Evolutionary conservation across 2,797 vertebrate species (phyloP), one percentile per base, ranked within the genome.

Genomic region (Brachyalestes nurse): DNA sequence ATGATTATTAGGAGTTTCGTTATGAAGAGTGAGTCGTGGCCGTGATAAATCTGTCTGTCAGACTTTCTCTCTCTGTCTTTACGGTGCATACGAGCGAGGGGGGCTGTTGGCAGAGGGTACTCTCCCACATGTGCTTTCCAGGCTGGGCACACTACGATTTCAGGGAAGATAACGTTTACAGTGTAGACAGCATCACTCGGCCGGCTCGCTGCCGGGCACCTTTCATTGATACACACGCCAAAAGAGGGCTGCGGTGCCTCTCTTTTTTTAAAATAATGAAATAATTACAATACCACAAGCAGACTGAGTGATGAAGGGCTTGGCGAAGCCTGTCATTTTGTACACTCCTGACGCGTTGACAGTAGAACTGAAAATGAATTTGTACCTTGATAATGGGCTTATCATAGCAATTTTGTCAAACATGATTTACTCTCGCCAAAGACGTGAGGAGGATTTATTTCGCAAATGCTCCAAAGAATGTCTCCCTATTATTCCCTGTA

Each of bases 91-190:
- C 60, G 55, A 51, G 57, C 42, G 57, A 79, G 51, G 58, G 51
- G 53, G 74, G 75, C 65, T 83, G 60, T 38, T 73, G 82, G 79
- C 73, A 23, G 47, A 38, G 45, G 73, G 57, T 6, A 49, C 57
- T 76, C 55, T 81, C 70, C 58, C 75, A 67, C 81, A 83, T 84
- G 72, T 84, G 74, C 58, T 82, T 67, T 19, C 40, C 80, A 82
- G 84, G 72, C 80, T 78, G 71, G 78, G 60, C 78, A 81, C 77
- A 84, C 77, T 79, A 74, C 21, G 65, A 79, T 84, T 87, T 85
- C 82, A 81, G 75, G 77, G 49, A 83, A 80, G 85, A 84, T 84
- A 74, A 73, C 61, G 51, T 79, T 73, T 75, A 78, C 62, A 19
- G 40, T 25, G 23, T 72, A 86, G 62, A 80, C 57, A 66, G 64